A percentile compares a stretch with the other conserved stretches of the same genome.
Conservation (phyloP, 2,888 invertebrate genomes). For the Cremastinae sp. region DNA sequence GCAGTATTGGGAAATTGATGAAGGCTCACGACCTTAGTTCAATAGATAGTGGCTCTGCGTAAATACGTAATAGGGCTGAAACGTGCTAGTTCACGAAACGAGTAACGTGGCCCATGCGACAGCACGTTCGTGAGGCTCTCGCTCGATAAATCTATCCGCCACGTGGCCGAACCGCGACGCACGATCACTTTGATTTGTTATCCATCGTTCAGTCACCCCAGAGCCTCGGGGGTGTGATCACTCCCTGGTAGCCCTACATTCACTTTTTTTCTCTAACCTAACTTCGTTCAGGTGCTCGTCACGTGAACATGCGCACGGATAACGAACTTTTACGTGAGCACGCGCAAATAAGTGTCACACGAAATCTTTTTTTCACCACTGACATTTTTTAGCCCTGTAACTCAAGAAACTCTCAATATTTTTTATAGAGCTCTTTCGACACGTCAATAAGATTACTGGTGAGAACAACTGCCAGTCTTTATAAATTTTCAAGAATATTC, state of each 20-base stretch:
- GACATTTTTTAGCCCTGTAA: constrained; percentile 14
- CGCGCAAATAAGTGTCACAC: neutral
- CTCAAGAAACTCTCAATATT: no score
- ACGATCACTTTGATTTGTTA: constrained; percentile 63
- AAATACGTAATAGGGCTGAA: constrained; percentile 17
- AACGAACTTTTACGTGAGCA: constrained; percentile 2
- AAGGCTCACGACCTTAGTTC: no score
- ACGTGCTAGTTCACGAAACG: constrained; percentile 43
- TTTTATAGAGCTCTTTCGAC: no score
- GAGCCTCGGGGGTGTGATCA: constrained; percentile 55
- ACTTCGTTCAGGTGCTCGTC: constrained; percentile 2
- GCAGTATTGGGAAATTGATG: no score
- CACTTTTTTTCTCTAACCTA: neutral
- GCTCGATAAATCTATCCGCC: constrained; percentile 62
- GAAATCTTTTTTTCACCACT: constrained; percentile 9
- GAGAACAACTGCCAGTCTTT: no score
- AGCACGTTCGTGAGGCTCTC: constrained; percentile 49
- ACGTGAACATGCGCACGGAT: neutral
- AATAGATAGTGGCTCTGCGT: no score
- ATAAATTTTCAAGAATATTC: no score
- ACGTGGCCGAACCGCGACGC: constrained; percentile 56
- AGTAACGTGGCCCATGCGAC: constrained; percentile 36
- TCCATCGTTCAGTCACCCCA: constrained; percentile 58
- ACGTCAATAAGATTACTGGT: no score
- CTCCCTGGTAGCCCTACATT: constrained; percentile 7